A percentile compares a stretch with the other conserved stretches of the same genome.
Conservation (phyloP, 2,888 invertebrate genomes). For the Epiblema foenella region DNA sequence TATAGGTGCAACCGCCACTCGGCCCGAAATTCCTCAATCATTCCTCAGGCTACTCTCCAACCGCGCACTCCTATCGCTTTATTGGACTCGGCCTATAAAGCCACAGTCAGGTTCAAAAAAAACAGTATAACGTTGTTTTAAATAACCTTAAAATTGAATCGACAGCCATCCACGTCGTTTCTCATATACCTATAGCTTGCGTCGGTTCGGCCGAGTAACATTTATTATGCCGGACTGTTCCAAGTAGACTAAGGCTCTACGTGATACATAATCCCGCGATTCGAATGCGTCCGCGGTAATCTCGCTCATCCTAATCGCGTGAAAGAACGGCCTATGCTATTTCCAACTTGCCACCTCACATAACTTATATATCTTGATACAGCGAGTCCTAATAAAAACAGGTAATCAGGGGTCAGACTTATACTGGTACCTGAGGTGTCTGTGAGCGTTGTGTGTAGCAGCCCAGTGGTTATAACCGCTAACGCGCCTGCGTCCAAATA, state of each 20-base stretch:
- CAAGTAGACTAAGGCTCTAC: background rate
- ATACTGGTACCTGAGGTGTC: background rate
- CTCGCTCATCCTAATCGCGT: conserved; percentile 22
- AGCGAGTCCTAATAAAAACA: background rate
- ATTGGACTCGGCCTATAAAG: too few species aligned
- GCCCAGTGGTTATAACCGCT: conserved; percentile 12
- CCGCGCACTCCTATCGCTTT: too few species aligned
- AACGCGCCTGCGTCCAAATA: conserved; percentile 21
- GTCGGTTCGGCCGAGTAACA: background rate
- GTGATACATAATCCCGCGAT: conserved; percentile 3
- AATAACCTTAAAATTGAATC: background rate
- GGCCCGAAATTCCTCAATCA: too few species aligned
- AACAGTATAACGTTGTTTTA: background rate
- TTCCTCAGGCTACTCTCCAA: too few species aligned
- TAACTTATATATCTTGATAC: background rate
- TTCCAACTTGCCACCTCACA: background rate
- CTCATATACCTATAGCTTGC: too few species aligned
- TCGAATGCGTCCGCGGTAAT: conserved; percentile 4
- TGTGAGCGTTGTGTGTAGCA: background rate
- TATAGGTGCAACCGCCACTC: too few species aligned
- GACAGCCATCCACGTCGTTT: background rate
- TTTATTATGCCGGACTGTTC: background rate
- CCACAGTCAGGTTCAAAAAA: too few species aligned
- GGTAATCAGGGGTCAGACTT: background rate
- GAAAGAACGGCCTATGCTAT: conserved; percentile 14